A percentile compares a stretch with the other conserved stretches of the same genome.
These are phyloP conservation scores for Habroteleia sp. DNA, from an alignment of 2,888 invertebrate species.

Conservation along the genomic window DNA sequence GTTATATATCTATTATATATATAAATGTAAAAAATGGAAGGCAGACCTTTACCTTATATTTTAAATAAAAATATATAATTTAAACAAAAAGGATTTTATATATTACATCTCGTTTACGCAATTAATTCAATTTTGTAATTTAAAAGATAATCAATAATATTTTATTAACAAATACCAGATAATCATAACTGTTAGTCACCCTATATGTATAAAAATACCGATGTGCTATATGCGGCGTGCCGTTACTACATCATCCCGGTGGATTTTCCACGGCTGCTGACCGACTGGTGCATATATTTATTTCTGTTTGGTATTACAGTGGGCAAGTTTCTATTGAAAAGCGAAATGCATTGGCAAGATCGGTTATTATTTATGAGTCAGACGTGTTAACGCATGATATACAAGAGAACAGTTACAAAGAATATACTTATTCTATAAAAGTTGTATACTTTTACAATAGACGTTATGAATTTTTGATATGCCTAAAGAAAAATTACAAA, in stretches of 20 bases:
- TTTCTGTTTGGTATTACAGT: slow-evolving; percentile 63
- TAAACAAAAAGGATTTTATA: too few relatives aligned
- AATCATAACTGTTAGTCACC: slow-evolving; percentile 39
- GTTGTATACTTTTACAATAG: slow-evolving; percentile 10
- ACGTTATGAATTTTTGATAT: too few relatives aligned
- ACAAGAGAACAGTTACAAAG: slow-evolving; percentile 49
- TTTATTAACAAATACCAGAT: too few relatives aligned
- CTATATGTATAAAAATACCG: slow-evolving; percentile 45
- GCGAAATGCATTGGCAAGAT: slow-evolving; percentile 56
- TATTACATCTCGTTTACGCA: too few relatives aligned
- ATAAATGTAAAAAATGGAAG: too few relatives aligned
- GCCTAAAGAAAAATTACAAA: not conserved
- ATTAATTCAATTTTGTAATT: too few relatives aligned
- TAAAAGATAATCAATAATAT: too few relatives aligned
- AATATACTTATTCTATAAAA: slow-evolving; percentile 35
- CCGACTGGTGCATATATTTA: slow-evolving; percentile 61
- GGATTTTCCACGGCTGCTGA: slow-evolving; percentile 57
- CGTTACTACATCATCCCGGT: slow-evolving; percentile 46
- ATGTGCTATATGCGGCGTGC: slow-evolving; percentile 50
- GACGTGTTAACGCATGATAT: slow-evolving; percentile 59
- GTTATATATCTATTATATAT: too few relatives aligned
- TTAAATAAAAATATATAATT: too few relatives aligned
- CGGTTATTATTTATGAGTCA: slow-evolving; percentile 61
- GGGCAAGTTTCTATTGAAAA: slow-evolving; percentile 58
- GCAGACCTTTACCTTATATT: too few relatives aligned